Evolutionary conservation across 2,888 invertebrate species (phyloP).

Genomic region (Brachypalpus laphriformis): DNA sequence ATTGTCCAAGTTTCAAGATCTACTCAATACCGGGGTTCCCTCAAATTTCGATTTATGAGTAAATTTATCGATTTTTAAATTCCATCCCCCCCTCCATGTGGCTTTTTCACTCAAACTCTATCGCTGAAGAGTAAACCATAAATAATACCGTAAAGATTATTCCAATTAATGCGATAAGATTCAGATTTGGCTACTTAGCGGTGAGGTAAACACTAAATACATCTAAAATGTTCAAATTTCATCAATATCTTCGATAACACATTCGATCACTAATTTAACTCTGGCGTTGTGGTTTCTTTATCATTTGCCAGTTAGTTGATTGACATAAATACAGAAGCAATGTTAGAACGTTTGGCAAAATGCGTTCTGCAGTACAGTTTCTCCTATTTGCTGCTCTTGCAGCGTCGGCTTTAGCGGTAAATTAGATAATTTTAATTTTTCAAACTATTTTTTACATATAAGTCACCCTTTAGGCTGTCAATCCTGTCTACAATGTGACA

Average conservation of each 20-base stretch:
- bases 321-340: background rate
- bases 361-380: background rate
- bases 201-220: background rate
- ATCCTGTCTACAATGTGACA: background rate
- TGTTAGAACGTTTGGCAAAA: background rate
- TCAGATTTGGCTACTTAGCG: background rate
- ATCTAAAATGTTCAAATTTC: background rate
- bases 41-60: background rate
- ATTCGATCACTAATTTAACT: background rate
- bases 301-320: background rate
- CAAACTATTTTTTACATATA: background rate
- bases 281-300: background rate
- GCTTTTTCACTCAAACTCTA: background rate
- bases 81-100: background rate
- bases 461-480: background rate
- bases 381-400: background rate
- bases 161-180: background rate
- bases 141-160: background rate
- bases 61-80: background rate
- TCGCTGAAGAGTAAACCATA: background rate
- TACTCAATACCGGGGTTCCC: background rate
- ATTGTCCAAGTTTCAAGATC: background rate
- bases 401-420: constrained; percentile 3
- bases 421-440: background rate
- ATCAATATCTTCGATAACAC: background rate